Base-by-base conservation (phyloP, 2,888 invertebrate genomes). In the Orchesellides sinensis region DNA sequence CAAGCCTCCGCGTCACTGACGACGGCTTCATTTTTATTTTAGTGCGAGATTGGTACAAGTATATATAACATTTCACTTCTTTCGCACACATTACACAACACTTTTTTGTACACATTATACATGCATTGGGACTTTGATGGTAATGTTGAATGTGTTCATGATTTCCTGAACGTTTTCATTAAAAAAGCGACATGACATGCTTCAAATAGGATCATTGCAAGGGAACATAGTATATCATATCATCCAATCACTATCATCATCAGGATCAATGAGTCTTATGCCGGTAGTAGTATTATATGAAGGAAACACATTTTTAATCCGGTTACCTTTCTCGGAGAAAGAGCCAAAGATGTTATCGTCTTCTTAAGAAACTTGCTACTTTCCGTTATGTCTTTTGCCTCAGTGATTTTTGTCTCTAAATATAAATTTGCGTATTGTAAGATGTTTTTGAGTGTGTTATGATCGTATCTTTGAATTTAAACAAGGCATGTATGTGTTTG, bases 321-420 rank as follows among this genome's bases (percentile, higher is more conserved):
- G n/a, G 2, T 8, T 14, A 32, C 32, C 40, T 14, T 14, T 10
- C 52, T 17, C 14, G 19, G 27, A 68, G 17, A 45, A 66, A 68
- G 49, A 70, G 78, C 78, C 78, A 78, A 63, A 61, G 78, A 78
- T 78, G 17, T 59, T 61, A 78, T 78, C 78, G 12, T 52, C 56
- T 66, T 25, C 59, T 54, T 10, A 54, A 27, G 56, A 77, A 78
- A 70, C 32, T 27, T 70, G 14, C 23, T 63, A 45, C 35, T 59
- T 63, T 56, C 25, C 54, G 66, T 47, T 74, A 69, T 63, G 78
- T 78, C 78, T 14, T 27, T 45, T 63, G 78, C 70, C 63, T 78
- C 47, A 77, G n/a, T 77, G 52, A 56, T 59, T 59, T 77, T 59
- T 52, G 29, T 47, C 14, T 5, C 8, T 5, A 49, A n/a, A 49